Evolutionary conservation across 2,888 invertebrate genomes (phyloP).

Genomic region (Orchestes rusci): DNA sequence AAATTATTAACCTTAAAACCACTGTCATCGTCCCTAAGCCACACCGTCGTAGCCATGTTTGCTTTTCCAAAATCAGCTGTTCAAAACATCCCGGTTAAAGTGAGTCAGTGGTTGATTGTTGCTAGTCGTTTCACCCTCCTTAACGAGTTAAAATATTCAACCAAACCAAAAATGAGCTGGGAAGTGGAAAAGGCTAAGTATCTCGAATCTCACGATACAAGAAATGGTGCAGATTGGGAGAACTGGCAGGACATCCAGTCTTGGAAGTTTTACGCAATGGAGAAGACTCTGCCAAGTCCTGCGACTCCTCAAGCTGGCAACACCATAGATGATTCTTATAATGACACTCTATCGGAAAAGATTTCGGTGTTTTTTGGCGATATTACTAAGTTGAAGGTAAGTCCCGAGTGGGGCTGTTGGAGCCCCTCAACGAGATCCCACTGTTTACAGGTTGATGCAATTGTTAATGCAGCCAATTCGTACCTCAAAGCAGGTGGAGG

Average conservation of each 20-base stretch:
- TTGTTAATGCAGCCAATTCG: slow-evolving; percentile 86
- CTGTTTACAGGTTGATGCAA: slow-evolving; percentile 63
- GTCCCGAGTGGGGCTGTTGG: no score
- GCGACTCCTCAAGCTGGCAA: slow-evolving; percentile 35
- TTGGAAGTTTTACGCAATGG: slow-evolving; percentile 50
- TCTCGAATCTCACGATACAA: slow-evolving; percentile 46
- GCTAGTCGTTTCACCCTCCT: slow-evolving; percentile 1
- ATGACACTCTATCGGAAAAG: slow-evolving; percentile 50
- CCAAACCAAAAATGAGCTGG: slow-evolving; percentile 48
- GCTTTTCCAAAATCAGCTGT: slow-evolving; percentile 8
- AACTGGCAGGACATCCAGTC: slow-evolving; percentile 48
- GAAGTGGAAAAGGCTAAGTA: slow-evolving; percentile 49
- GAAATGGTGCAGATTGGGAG: slow-evolving; percentile 50
- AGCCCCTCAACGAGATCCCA: no score
- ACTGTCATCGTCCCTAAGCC: no score
- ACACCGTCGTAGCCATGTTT: slow-evolving; percentile 2
- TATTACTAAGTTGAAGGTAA: slow-evolving; percentile 70
- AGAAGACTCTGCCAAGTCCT: slow-evolving; percentile 37
- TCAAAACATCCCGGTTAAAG: slow-evolving; percentile 7
- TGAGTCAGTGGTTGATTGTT: slow-evolving; percentile 9
- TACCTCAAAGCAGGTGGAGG: slow-evolving; percentile 73
- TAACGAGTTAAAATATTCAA: not conserved
- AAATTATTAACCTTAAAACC: no score
- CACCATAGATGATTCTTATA: slow-evolving; percentile 43
- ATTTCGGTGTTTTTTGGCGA: slow-evolving; percentile 69